Percentiles rank a stretch among this genome's conserved stretches.
These are phyloP conservation scores for Ectropis grisescens DNA, from an alignment of 1,140 invertebrate species.

Conservation along the genomic window DNA sequence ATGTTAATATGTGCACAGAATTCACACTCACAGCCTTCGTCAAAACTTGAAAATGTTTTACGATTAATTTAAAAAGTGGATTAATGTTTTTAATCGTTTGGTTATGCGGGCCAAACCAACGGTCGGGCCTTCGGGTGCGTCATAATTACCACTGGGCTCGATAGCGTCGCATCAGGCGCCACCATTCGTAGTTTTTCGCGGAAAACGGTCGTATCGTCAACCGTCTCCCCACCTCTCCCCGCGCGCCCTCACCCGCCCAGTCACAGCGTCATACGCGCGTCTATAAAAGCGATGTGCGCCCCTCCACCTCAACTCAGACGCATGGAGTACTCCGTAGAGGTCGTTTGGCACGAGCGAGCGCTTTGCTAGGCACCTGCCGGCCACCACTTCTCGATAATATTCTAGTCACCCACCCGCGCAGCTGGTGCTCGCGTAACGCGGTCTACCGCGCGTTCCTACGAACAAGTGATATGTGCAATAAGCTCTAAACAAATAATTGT, in stretches of 20 bases:
- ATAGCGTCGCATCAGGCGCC: slow-evolving; percentile 26
- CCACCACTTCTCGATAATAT: slow-evolving; percentile 56
- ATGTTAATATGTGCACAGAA: too few relatives aligned
- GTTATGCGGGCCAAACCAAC: slow-evolving; percentile 40
- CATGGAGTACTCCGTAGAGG: slow-evolving; percentile 73
- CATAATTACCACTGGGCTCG: slow-evolving; percentile 24
- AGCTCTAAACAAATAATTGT: slow-evolving; percentile 63
- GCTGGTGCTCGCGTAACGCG: slow-evolving; percentile 60
- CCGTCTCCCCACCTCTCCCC: slow-evolving; percentile 17
- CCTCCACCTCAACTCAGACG: slow-evolving; percentile 65
- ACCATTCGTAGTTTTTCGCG: slow-evolving; percentile 58
- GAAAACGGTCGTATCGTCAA: slow-evolving; percentile 52
- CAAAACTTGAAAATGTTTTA: slow-evolving; percentile 14
- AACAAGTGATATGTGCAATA: slow-evolving; percentile 71
- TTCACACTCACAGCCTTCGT: slow-evolving; percentile 35
- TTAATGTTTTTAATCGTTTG: slow-evolving; percentile 18
- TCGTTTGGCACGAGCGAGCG: slow-evolving; percentile 72
- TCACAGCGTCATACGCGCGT: slow-evolving; percentile 53
- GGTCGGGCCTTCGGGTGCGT: slow-evolving; percentile 40
- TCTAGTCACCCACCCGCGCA: slow-evolving; percentile 68
- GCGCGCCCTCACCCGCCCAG: slow-evolving; percentile 15
- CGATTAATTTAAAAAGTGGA: slow-evolving; percentile 7
- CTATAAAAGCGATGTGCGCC: slow-evolving; percentile 69
- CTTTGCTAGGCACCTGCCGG: slow-evolving; percentile 72
- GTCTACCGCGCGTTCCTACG: slow-evolving; percentile 65